phyloP scores from a whole-genome alignment of 2,113 vertebrate genomes.

The Anser brachyrhynchus region DNA sequence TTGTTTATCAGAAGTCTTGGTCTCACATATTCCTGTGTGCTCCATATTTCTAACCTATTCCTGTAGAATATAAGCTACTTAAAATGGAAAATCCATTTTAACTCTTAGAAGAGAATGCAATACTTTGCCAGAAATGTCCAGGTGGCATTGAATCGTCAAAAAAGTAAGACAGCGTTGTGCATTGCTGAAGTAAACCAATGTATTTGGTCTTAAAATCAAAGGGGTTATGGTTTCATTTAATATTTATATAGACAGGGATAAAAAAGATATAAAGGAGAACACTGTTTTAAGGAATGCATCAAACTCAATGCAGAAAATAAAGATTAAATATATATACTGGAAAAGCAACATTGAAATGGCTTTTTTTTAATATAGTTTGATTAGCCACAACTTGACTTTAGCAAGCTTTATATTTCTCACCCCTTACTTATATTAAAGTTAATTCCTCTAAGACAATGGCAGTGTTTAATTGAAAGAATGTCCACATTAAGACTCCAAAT shows the following conservation, averaged over 20 bases:
- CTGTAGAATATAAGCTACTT: not conserved
- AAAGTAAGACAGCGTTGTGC: not conserved
- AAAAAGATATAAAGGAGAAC: not conserved
- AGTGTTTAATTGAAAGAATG: not conserved
- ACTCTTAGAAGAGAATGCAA: not conserved
- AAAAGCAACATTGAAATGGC: not conserved
- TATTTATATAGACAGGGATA: not conserved
- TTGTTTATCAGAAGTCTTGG: not conserved
- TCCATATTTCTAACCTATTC: not conserved
- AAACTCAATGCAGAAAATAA: not conserved
- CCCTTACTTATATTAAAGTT: not conserved
- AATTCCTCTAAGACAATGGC: not conserved
- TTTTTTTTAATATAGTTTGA: not conserved
- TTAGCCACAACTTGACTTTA: not conserved
- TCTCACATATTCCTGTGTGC: not conserved
- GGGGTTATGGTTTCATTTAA: not conserved
- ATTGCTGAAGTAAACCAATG: not conserved
- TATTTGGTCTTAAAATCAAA: conserved; percentile 19
- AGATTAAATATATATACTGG: not conserved
- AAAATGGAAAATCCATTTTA: not conserved
- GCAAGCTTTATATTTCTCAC: not conserved
- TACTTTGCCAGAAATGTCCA: not conserved
- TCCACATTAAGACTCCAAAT: not conserved
- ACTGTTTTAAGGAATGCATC: not conserved
- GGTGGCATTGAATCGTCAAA: not conserved